Conservation (phyloP, 2,113 vertebrate genomes). For the Heteronetta atricapilla region DNA sequence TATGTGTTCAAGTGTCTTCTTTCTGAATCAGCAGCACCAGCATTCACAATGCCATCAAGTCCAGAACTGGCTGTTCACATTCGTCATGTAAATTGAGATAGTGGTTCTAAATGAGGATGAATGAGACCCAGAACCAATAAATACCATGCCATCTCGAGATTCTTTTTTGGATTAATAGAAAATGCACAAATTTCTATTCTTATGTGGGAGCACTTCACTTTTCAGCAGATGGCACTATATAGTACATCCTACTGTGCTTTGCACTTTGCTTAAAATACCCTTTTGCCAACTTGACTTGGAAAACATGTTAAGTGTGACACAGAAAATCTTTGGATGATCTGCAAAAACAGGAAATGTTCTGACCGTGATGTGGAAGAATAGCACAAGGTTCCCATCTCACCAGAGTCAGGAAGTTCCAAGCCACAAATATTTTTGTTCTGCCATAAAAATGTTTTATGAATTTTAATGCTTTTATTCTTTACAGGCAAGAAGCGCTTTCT, state of each 20-base stretch:
- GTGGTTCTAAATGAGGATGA: conserved; percentile 45
- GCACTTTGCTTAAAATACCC: conserved; percentile 65
- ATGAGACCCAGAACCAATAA: not conserved
- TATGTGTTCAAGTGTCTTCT: conserved; percentile 37
- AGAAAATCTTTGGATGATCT: conserved; percentile 61
- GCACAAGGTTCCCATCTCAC: not conserved
- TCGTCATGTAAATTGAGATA: conserved; percentile 18
- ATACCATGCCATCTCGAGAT: not conserved
- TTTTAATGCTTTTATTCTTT: not conserved
- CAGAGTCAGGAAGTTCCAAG: conserved; percentile 25
- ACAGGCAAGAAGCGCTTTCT: not conserved
- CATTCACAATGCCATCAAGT: not conserved
- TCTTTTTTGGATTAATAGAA: conserved; percentile 33
- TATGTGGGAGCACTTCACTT: conserved; percentile 55
- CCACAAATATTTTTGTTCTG: not conserved
- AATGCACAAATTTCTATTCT: conserved; percentile 53
- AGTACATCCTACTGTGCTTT: conserved; percentile 65
- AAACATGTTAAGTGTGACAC: conserved; percentile 60
- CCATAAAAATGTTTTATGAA: not conserved
- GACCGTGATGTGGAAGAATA: conserved; percentile 33
- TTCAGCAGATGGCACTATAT: conserved; percentile 68
- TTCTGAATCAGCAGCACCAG: conserved; percentile 19
- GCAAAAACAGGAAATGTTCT: conserved; percentile 54
- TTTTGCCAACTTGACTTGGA: conserved; percentile 63
- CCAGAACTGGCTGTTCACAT: not conserved